These are phyloP conservation scores for Puffinus mauretanicus DNA, from an alignment of 2,113 vertebrate species.

Conservation along the genomic window DNA sequence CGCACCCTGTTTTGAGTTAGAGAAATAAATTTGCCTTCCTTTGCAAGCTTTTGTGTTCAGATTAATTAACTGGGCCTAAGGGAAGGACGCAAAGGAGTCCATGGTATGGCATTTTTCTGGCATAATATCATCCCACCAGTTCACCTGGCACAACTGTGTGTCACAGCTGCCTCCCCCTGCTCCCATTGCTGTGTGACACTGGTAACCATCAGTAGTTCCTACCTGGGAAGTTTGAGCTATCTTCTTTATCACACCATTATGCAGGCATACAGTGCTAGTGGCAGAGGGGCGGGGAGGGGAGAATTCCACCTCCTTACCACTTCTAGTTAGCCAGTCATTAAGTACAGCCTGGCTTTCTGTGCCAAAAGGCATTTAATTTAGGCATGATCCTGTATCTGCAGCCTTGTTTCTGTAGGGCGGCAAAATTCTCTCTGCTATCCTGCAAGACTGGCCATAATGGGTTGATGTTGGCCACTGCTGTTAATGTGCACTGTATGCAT, in stretches of 20 bases:
- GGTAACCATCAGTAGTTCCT: not conserved
- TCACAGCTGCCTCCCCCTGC: not conserved
- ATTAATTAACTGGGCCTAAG: not conserved
- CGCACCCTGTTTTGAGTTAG: not conserved
- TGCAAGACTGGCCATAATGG: not conserved
- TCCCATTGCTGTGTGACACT: not conserved
- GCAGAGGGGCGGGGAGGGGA: not conserved
- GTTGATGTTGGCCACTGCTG: not conserved
- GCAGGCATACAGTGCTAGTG: not conserved
- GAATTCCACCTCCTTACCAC: not conserved
- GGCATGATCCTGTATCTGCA: not conserved
- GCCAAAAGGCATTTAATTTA: not conserved
- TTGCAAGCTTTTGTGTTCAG: not conserved
- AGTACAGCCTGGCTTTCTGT: not conserved
- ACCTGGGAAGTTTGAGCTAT: not conserved
- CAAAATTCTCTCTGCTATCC: not conserved
- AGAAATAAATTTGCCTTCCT: not conserved
- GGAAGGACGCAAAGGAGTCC: not conserved
- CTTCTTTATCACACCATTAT: not conserved
- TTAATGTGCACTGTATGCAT: not conserved
- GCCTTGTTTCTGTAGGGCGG: not conserved
- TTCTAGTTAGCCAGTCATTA: slow-evolving; percentile 8
- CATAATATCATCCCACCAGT: not conserved
- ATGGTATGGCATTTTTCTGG: not conserved
- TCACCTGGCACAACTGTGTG: not conserved